Conservation (phyloP, 53 echinoderm and acorn worm genomes). For the Echinarachnius parma region DNA sequence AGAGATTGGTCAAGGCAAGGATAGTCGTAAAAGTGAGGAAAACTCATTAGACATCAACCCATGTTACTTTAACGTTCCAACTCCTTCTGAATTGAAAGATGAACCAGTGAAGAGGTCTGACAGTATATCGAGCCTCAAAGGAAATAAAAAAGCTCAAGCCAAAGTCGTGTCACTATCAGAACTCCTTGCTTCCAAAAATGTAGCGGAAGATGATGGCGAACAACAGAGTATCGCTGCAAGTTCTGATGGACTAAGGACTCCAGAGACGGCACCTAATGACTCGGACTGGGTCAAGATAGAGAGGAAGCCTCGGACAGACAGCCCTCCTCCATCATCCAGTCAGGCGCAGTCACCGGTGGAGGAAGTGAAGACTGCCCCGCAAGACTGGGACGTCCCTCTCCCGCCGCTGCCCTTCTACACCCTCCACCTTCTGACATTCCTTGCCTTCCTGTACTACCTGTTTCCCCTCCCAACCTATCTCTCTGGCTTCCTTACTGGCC, state of each 20-base stretch:
- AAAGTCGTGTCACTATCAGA: constrained; percentile 69
- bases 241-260: constrained; percentile 27
- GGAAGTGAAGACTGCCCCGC: constrained; percentile 9
- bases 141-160: constrained; percentile 25
- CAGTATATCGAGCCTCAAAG: constrained; percentile 7
- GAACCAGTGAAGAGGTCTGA: constrained; percentile 45
- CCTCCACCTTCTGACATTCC: constrained; percentile 44
- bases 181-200: constrained; percentile 54
- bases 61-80: constrained; percentile 81
- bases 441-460: constrained; percentile 64
- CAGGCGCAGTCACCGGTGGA: constrained; percentile 24
- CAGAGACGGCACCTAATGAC: constrained; percentile 32
- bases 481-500: constrained; percentile 67
- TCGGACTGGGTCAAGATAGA: constrained; percentile 27
- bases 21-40: constrained; percentile 8
- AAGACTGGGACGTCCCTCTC: not conserved
- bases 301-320: constrained; percentile 3
- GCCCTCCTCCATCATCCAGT: constrained; percentile 17
- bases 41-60: constrained; percentile 67
- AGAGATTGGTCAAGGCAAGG: not conserved
- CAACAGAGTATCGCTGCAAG: not conserved
- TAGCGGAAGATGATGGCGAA: constrained; percentile 24
- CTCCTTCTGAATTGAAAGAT: constrained; percentile 79
- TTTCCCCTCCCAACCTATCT: constrained; percentile 74
- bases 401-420: constrained; percentile 52